Conservation (phyloP, 2,113 vertebrate species). For the Halichoeres trimaculatus region DNA sequence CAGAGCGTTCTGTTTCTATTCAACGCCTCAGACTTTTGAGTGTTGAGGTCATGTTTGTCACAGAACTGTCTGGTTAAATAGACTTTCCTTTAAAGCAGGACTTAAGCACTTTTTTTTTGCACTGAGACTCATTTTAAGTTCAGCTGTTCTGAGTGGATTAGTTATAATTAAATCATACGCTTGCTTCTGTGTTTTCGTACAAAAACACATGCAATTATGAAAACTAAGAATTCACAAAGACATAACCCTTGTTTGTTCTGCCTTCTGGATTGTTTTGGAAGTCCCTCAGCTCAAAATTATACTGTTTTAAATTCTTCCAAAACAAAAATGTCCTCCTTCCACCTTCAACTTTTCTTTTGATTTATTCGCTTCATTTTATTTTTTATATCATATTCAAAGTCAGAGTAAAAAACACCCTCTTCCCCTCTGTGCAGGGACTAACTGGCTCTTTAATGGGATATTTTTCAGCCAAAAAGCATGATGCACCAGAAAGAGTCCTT, state of each 20-base stretch:
- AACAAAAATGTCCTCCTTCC: neutral
- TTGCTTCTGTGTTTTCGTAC: neutral
- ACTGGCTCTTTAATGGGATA: neutral
- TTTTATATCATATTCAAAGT: neutral
- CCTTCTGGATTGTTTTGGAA: neutral
- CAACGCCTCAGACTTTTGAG: neutral
- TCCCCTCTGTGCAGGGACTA: neutral
- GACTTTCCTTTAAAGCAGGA: too few species aligned
- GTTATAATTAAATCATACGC: neutral
- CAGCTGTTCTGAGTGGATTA: neutral
- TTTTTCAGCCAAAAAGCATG: neutral
- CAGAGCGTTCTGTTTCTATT: neutral
- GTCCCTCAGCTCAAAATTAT: neutral
- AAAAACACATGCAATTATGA: neutral
- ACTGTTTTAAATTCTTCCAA: neutral
- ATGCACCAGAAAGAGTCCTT: neutral
- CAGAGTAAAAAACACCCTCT: neutral
- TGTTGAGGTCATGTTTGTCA: neutral
- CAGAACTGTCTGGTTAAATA: too few species aligned
- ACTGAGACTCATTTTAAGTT: neutral
- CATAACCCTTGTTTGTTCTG: neutral
- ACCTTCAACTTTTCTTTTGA: neutral
- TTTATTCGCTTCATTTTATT: neutral
- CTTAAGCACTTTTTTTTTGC: too few species aligned
- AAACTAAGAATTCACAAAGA: neutral